Evolutionary conservation across 2,113 vertebrate species (phyloP).

Genomic region (Herpailurus yagouaroundi): DNA sequence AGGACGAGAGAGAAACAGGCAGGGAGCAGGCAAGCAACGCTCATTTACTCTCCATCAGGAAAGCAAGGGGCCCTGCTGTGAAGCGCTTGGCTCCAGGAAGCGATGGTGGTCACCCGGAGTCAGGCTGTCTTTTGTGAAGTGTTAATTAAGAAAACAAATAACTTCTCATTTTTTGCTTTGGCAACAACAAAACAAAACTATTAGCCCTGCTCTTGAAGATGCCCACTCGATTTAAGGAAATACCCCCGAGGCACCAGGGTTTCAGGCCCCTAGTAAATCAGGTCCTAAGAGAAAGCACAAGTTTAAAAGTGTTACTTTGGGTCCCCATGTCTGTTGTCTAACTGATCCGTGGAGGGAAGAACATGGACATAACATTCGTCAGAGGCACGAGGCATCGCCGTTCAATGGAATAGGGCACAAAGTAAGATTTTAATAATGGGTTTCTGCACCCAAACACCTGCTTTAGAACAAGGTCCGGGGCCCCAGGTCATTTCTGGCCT

Average conservation of each 20-base stretch:
- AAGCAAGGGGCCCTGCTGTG: conserved; percentile 3
- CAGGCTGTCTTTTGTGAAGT: conserved; percentile 45
- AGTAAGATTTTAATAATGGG: neutral
- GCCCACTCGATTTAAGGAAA: conserved; percentile 24
- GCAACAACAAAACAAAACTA: conserved; percentile 47
- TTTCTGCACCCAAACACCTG: neutral
- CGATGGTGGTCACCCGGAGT: neutral
- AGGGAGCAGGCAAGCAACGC: conserved; percentile 47
- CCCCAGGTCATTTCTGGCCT: neutral
- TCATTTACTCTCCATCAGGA: neutral
- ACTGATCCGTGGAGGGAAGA: fast-evolving
- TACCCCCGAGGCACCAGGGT: neutral
- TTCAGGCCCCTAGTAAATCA: neutral
- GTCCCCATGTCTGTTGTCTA: fast-evolving
- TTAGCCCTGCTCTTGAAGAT: neutral
- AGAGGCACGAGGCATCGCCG: neutral
- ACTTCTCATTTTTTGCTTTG: conserved; percentile 41
- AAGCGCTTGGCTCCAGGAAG: neutral
- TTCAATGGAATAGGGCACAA: fast-evolving
- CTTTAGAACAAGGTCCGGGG: neutral
- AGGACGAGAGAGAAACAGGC: conserved; percentile 38
- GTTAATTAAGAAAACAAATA: conserved; percentile 66
- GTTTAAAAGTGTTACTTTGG: neutral
- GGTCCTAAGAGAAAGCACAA: neutral
- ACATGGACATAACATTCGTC: fast-evolving